Evolutionary conservation across 2,113 vertebrate genomes (phyloP).

Genomic region (Melanerpes aurifrons): DNA sequence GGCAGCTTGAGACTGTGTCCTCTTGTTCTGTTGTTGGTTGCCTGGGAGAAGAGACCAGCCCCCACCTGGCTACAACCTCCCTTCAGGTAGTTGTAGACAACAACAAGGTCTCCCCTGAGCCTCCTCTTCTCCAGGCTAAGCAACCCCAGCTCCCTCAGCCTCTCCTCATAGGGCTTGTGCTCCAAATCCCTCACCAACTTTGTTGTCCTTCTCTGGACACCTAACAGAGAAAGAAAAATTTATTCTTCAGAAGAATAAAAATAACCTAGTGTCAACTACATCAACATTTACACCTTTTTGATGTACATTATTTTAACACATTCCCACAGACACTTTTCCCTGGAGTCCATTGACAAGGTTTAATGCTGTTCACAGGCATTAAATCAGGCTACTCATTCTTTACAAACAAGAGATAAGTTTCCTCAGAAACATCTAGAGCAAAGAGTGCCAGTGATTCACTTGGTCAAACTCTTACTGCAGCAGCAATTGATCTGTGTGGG

Average conservation of each 20-base stretch:
- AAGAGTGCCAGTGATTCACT: not conserved
- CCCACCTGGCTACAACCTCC: too few species aligned
- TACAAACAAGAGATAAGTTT: slow-evolving; percentile 18
- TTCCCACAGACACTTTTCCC: not conserved
- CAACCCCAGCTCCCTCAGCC: too few species aligned
- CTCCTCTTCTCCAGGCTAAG: too few species aligned
- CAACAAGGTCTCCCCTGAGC: too few species aligned
- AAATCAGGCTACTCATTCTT: slow-evolving; percentile 24
- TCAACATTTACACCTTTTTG: slow-evolving; percentile 25
- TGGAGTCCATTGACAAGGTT: slow-evolving; percentile 5
- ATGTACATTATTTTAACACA: not conserved
- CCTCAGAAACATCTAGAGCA: not conserved
- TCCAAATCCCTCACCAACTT: too few species aligned
- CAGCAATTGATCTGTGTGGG: not conserved
- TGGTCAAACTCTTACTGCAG: not conserved
- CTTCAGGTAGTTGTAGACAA: too few species aligned
- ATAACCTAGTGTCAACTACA: not conserved
- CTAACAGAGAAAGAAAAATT: not conserved
- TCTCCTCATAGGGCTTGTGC: too few species aligned
- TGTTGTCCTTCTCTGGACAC: not conserved
- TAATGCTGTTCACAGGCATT: slow-evolving; percentile 25
- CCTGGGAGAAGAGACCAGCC: too few species aligned
- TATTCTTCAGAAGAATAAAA: slow-evolving; percentile 29
- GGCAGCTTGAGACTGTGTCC: too few species aligned
- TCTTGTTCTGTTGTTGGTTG: too few species aligned